Conservation (phyloP, 2,113 vertebrate species). For the Protobothrops mucrosquamatus region DNA sequence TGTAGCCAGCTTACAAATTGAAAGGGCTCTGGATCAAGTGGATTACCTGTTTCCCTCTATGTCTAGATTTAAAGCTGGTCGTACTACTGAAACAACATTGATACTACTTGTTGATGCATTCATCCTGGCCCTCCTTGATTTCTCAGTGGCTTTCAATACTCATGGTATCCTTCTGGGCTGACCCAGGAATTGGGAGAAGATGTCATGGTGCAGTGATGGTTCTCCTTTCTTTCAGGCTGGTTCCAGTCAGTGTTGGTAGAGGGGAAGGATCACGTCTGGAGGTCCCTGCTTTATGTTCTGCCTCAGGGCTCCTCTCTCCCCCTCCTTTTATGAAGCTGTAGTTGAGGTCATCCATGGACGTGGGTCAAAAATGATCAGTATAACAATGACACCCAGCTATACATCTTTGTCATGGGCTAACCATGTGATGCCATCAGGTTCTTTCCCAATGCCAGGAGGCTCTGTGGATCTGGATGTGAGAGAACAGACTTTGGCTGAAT, state of each 20-base stretch:
- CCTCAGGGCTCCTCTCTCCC: background rate
- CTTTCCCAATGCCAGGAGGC: background rate
- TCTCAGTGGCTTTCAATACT: background rate
- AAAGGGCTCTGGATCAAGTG: background rate
- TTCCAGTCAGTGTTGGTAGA: background rate
- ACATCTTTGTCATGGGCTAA: background rate
- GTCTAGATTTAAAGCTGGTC: background rate
- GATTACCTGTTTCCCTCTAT: background rate
- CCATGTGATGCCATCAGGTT: background rate
- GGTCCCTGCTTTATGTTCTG: no score
- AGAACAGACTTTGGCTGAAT: background rate
- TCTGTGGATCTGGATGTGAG: background rate
- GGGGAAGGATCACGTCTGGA: background rate
- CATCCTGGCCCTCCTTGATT: background rate
- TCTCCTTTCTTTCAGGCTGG: background rate
- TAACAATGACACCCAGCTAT: background rate
- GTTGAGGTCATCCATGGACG: background rate
- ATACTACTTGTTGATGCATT: background rate
- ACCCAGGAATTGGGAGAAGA: background rate
- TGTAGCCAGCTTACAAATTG: background rate
- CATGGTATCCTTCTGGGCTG: background rate
- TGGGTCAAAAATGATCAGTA: background rate
- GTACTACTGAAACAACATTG: background rate
- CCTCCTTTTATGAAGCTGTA: background rate
- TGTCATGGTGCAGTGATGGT: background rate